Evolutionary conservation across 2,888 invertebrate genomes (phyloP), one percentile per base, ranked within the genome.

Genomic region (Antheraea assamensis): DNA sequence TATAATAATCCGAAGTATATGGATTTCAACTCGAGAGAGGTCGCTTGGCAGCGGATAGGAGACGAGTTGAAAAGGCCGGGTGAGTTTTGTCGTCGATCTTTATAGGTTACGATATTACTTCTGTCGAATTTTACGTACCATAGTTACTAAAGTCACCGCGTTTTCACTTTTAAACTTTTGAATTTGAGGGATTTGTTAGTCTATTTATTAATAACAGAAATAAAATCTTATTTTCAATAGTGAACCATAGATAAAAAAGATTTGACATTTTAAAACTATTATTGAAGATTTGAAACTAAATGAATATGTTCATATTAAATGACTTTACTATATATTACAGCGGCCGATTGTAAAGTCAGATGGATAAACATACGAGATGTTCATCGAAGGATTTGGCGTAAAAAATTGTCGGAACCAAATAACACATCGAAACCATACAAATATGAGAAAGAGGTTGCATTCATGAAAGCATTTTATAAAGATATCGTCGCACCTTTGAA

Each of bases 281-380:
- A n/a, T n/a, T n/a, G n/a, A n/a, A n/a, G n/a, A n/a, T n/a, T n/a
- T n/a, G n/a, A n/a, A n/a, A 71, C 49, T 8, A 64, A 64, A 64
- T 30, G 0, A 64, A 24, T 58, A 24, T 10, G 10, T 13, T 58
- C 7, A 24, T 58, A 24, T 58, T 24, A 4, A 58, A 58, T 64
- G 17, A 64, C 7, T 64, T 64, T 30, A 61, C 61, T 68, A 8
- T 68, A 68, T n/a, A 75, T 90, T 87, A 42, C 82, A 94, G 94
- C 92, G 58, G 86, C 85, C 0, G 92, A 91, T 72, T 94, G 94
- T 77, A 94, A 94, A 87, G 83, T 90, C 2, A 83, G 94, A 78
- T 94, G 94, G 94, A 89, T 94, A 61, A 92, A 94, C 76, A 94
- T 94, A 79, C 84, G 94, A 75, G 94, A 94, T 58, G 94, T 93